Percentiles rank a stretch among this genome's conserved stretches.
phyloP scores from a whole-genome alignment of 2,888 invertebrate species.

The Oligia fasciuncula region DNA sequence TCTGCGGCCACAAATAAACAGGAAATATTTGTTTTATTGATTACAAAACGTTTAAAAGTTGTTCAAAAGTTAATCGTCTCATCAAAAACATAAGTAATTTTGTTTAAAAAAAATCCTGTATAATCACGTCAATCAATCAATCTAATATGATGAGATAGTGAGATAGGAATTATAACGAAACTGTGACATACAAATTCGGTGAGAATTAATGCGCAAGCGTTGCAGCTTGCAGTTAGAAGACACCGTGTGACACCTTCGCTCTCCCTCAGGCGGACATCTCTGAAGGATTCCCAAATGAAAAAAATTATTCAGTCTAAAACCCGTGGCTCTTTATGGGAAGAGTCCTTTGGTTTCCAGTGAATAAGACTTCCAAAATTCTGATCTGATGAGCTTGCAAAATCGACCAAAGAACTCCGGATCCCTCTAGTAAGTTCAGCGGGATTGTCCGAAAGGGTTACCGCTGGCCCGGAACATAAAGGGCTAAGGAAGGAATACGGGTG shows the following conservation, averaged over 20 bases:
- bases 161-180: neutral
- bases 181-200: neutral
- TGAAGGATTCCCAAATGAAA: too few relatives aligned
- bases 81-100: conserved; percentile 8
- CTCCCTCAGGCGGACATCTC: neutral
- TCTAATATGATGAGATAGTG: too few relatives aligned
- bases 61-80: conserved; percentile 3
- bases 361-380: too few relatives aligned
- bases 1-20: conserved; percentile 11
- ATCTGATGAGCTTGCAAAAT: neutral
- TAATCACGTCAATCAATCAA: neutral
- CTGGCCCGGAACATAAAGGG: too few relatives aligned
- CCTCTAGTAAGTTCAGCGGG: too few relatives aligned
- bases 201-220: neutral
- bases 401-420: neutral
- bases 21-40: conserved; percentile 19
- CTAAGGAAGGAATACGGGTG: too few relatives aligned
- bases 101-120: neutral
- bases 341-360: neutral
- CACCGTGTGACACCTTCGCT: neutral
- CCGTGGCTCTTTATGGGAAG: neutral
- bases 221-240: neutral
- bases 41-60: conserved; percentile 5
- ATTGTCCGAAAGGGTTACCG: too few relatives aligned
- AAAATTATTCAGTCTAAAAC: neutral